Evolutionary conservation across 1,140 invertebrate species (phyloP).

Genomic region (Drosophila nigrodunni): DNA sequence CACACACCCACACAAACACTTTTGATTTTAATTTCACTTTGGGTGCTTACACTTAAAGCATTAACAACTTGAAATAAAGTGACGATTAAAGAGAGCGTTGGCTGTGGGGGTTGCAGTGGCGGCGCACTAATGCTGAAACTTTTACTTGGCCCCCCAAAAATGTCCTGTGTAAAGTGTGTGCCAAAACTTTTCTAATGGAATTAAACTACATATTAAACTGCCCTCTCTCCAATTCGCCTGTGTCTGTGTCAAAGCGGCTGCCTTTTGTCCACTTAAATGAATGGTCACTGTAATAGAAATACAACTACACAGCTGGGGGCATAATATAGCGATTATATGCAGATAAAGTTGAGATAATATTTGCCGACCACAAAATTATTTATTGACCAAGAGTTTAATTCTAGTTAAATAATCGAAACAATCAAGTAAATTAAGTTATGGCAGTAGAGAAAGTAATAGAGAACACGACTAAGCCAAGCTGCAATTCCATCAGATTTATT

Average conservation of each 20-base stretch:
- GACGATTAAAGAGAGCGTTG: background rate
- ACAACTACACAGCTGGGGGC: background rate
- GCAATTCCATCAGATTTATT: background rate
- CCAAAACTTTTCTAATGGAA: constrained; percentile 56
- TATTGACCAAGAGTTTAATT: background rate
- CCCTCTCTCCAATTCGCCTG: constrained; percentile 1
- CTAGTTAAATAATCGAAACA: no score
- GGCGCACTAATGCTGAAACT: constrained; percentile 58
- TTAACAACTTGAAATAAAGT: constrained; percentile 45
- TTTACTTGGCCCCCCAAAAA: constrained; percentile 38
- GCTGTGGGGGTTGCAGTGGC: no score
- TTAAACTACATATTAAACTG: constrained; percentile 43
- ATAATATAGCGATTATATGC: background rate
- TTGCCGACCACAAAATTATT: background rate
- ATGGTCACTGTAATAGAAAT: constrained; percentile 6
- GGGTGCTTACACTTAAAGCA: constrained; percentile 51
- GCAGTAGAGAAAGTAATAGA: no score
- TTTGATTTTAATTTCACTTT: constrained; percentile 77
- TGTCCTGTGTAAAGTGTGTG: constrained; percentile 34
- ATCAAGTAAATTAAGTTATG: no score
- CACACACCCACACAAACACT: constrained; percentile 39
- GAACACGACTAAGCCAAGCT: no score
- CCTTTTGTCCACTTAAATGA: constrained; percentile 23
- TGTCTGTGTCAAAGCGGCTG: constrained; percentile 18
- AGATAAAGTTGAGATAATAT: background rate